These are phyloP conservation scores for Halesus radiatus DNA, from an alignment of 1,140 invertebrate genomes.

Conservation along the genomic window DNA sequence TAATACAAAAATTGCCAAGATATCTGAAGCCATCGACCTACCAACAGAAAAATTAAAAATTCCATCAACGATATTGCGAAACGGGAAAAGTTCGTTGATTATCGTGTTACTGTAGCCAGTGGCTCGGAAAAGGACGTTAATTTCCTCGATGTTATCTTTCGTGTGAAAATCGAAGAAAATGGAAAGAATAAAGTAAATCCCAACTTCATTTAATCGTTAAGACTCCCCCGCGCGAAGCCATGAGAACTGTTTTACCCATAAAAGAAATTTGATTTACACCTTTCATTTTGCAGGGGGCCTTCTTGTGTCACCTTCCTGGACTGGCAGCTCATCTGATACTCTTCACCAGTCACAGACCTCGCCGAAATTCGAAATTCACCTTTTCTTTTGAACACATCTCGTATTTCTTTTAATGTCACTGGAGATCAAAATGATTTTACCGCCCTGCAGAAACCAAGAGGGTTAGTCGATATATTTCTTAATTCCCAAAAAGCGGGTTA, in stretches of 20 bases:
- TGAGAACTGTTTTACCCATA: slow-evolving; percentile 61
- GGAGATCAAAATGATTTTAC: no score
- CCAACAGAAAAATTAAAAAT: slow-evolving; percentile 11
- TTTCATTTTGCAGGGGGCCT: slow-evolving; percentile 47
- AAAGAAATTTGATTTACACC: background rate
- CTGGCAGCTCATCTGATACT: slow-evolving; percentile 61
- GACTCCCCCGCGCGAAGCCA: slow-evolving; percentile 59
- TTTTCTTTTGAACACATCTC: no score
- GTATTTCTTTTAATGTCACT: no score
- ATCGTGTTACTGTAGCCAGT: background rate
- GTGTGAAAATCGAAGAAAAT: slow-evolving; percentile 49
- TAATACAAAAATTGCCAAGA: background rate
- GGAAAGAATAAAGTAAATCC: background rate
- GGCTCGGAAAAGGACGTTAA: slow-evolving; percentile 62
- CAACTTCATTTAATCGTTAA: slow-evolving; percentile 58
- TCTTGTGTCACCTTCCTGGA: slow-evolving; percentile 66
- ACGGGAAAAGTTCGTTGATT: slow-evolving; percentile 6
- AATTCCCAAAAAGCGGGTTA: no score
- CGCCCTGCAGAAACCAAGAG: no score
- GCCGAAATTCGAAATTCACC: no score
- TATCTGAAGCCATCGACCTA: background rate
- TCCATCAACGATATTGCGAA: background rate
- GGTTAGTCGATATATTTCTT: no score
- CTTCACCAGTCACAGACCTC: slow-evolving; percentile 66
- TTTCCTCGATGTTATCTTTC: slow-evolving; percentile 62